Percentiles rank a stretch among this genome's conserved stretches.
These are phyloP conservation scores for Polydrusus pterygomalis DNA, from an alignment of 2,888 invertebrate genomes.

Conservation along the genomic window DNA sequence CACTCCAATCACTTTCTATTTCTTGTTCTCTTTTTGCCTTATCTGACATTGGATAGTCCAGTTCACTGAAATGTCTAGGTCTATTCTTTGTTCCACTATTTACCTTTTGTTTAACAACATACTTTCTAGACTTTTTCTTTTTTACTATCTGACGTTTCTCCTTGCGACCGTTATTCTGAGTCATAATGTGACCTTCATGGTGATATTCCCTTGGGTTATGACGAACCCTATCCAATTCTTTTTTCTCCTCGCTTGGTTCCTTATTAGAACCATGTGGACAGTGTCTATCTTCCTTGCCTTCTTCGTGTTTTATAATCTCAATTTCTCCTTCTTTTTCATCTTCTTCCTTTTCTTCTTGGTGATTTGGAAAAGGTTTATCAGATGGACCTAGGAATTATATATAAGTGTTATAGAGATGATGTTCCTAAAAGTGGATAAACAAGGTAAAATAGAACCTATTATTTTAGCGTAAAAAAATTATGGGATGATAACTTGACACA, in stretches of 20 bases:
- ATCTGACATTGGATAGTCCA: background rate
- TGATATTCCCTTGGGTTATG: slow-evolving; percentile 20
- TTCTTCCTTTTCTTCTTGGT: slow-evolving; percentile 34
- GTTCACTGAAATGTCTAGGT: background rate
- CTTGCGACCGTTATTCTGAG: background rate
- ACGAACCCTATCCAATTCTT: slow-evolving; percentile 2
- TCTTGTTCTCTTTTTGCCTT: background rate
- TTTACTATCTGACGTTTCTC: slow-evolving; percentile 6
- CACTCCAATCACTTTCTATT: background rate
- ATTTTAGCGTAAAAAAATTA: too few relatives aligned
- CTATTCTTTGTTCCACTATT: background rate
- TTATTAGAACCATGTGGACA: background rate
- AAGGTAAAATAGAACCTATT: too few relatives aligned
- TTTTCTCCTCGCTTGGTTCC: background rate
- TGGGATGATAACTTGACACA: too few relatives aligned
- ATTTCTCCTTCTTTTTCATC: slow-evolving; percentile 29
- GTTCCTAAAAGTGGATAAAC: too few relatives aligned
- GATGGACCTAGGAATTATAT: background rate
- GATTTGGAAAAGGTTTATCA: background rate
- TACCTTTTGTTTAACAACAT: background rate
- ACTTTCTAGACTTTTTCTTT: slow-evolving; percentile 9
- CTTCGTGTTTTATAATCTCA: background rate
- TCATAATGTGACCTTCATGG: slow-evolving; percentile 7
- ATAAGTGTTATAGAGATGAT: too few relatives aligned
- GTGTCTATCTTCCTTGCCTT: slow-evolving; percentile 1